Conservation (phyloP, 1,140 invertebrate genomes). For the Saxidomus purpurata region DNA sequence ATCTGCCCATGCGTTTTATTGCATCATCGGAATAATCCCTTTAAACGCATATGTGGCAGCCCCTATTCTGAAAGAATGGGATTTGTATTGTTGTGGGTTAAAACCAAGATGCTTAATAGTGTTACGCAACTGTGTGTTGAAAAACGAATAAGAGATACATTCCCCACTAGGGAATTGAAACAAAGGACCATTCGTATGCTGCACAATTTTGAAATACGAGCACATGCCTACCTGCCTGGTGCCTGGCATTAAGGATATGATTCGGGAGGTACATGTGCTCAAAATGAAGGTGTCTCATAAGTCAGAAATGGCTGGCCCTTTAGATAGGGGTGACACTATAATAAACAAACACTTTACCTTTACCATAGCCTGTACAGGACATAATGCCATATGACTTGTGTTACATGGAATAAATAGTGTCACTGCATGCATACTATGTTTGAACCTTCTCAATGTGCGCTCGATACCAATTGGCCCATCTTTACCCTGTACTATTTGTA, state of each 20-base stretch:
- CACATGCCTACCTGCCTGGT: too few species aligned
- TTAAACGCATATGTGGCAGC: not conserved
- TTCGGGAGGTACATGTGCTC: too few species aligned
- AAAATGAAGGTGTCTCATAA: too few species aligned
- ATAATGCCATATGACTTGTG: too few species aligned
- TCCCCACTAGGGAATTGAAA: not conserved
- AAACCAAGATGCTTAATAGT: not conserved
- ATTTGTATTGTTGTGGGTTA: not conserved
- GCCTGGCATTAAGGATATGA: too few species aligned
- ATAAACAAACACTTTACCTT: too few species aligned
- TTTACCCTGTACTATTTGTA: not conserved
- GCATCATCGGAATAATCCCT: not conserved
- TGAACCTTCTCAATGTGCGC: not conserved
- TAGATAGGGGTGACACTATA: too few species aligned
- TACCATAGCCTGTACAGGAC: not conserved
- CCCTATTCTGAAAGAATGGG: constrained; percentile 5
- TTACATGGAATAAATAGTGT: not conserved
- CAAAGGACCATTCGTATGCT: not conserved
- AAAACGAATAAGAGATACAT: not conserved
- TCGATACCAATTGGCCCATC: not conserved
- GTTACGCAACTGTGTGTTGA: not conserved
- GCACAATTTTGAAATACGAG: not conserved
- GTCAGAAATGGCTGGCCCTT: too few species aligned
- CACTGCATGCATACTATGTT: not conserved
- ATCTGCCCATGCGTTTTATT: constrained; percentile 6